These are phyloP conservation scores for Hydroisotoma schaefferi DNA, from an alignment of 2,888 invertebrate genomes.

Conservation along the genomic window DNA sequence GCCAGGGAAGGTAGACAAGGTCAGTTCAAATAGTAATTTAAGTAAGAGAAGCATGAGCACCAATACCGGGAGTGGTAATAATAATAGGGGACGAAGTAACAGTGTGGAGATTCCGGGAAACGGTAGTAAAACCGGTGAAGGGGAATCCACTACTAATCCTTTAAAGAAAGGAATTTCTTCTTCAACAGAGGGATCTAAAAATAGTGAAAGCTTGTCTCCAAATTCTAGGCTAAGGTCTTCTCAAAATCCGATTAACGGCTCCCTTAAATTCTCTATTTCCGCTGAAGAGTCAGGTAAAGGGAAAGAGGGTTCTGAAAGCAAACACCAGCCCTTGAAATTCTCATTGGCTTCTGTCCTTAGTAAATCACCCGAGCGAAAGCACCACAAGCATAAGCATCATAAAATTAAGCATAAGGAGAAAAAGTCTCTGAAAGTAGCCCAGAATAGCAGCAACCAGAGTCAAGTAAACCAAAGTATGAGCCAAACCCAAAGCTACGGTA, in stretches of 20 bases:
- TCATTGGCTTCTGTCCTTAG: slow-evolving; percentile 30
- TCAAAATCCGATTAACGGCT: slow-evolving; percentile 24
- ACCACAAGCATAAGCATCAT: slow-evolving; percentile 43
- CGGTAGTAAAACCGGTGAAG: slow-evolving; percentile 1
- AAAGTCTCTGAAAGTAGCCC: slow-evolving; percentile 29
- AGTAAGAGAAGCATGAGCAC: background rate
- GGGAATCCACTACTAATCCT: slow-evolving; percentile 2
- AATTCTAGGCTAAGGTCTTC: slow-evolving; percentile 8
- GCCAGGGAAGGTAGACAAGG: background rate
- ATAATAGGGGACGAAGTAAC: background rate
- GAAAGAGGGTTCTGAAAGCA: slow-evolving; percentile 16
- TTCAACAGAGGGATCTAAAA: slow-evolving; percentile 2
- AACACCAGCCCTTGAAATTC: slow-evolving; percentile 33
- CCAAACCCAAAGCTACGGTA: slow-evolving; percentile 24
- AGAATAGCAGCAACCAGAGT: slow-evolving; percentile 5
- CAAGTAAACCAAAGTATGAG: slow-evolving; percentile 26
- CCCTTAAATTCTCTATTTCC: slow-evolving; percentile 39
- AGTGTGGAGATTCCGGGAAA: slow-evolving; percentile 6
- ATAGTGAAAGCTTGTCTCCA: background rate
- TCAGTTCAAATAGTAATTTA: background rate
- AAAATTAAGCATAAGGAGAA: slow-evolving; percentile 43
- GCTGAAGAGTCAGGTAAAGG: background rate
- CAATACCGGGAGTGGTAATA: background rate
- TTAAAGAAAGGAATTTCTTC: background rate
- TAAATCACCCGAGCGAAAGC: slow-evolving; percentile 42